A percentile compares a stretch with the other conserved stretches of the same genome.
These are phyloP conservation scores for Oreocharis arfaki DNA, from an alignment of 2,113 vertebrate species.

Conservation along the genomic window DNA sequence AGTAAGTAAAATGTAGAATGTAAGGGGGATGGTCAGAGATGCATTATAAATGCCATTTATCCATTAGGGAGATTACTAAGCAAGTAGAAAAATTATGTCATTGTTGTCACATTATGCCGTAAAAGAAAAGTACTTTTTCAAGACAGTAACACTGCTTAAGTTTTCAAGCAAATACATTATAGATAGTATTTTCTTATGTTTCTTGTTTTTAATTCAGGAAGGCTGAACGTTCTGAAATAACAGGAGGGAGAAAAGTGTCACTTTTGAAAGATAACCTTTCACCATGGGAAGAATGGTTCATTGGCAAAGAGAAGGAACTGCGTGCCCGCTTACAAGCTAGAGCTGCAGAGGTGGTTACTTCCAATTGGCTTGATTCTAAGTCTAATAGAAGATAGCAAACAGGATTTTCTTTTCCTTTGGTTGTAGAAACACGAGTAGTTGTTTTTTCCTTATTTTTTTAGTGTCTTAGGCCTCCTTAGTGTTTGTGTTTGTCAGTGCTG, in stretches of 20 bases:
- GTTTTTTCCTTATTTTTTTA: neutral
- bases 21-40: neutral
- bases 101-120: neutral
- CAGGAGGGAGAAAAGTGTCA: neutral
- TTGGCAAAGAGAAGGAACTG: constrained; percentile 87
- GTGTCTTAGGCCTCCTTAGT: neutral
- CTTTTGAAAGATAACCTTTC: constrained; percentile 67
- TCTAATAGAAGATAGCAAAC: neutral
- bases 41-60: neutral
- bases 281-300: constrained; percentile 91
- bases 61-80: neutral
- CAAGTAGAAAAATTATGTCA: neutral
- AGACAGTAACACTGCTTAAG: neutral
- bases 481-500: neutral
- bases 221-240: neutral
- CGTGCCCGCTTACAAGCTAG: constrained; percentile 77
- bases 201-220: neutral
- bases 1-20: neutral
- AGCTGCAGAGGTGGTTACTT: constrained; percentile 76
- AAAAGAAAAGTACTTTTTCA: neutral
- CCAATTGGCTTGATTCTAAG: neutral
- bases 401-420: neutral
- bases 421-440: neutral
- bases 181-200: neutral
- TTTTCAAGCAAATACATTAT: neutral